Conservation (phyloP, 1,140 invertebrate species). For the Drosophila tani region DNA sequence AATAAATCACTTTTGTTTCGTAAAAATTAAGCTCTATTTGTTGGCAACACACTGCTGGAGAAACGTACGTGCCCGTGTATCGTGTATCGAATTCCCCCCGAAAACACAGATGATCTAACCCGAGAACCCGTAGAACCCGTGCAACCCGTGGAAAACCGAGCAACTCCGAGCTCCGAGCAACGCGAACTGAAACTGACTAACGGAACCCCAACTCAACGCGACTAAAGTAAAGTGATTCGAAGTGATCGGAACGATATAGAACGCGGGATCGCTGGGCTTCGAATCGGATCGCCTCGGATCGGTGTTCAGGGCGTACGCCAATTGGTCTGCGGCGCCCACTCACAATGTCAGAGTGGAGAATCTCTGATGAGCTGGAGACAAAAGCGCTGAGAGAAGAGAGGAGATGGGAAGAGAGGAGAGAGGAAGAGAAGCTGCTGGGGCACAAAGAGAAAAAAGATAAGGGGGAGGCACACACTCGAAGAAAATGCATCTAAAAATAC, state of each 20-base stretch:
- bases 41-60: not conserved
- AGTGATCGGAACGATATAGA: constrained; percentile 12
- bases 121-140: not conserved
- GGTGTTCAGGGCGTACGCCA: constrained; percentile 35
- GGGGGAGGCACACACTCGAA: constrained; percentile 2
- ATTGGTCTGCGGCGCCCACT: constrained; percentile 28
- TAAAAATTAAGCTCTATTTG: not conserved
- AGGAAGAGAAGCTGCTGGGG: constrained; percentile 2
- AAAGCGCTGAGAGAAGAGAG: not conserved
- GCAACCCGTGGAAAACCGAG: not conserved
- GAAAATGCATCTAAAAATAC: not conserved
- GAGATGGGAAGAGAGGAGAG: not conserved
- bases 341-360: constrained; percentile 30
- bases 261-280: constrained; percentile 9
- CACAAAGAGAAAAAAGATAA: constrained; percentile 19
- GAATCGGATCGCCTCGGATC: constrained; percentile 31
- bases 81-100: constrained; percentile 3
- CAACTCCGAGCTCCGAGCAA: constrained; percentile 15
- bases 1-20: not conserved
- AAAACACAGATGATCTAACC: constrained; percentile 14
- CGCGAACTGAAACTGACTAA: constrained; percentile 14
- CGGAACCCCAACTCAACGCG: constrained; percentile 1
- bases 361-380: constrained; percentile 16
- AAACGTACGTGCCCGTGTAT: constrained; percentile 7
- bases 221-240: constrained; percentile 9